Evolutionary conservation across 2,113 vertebrate species (phyloP).

Genomic region (Ciconia boyciana): DNA sequence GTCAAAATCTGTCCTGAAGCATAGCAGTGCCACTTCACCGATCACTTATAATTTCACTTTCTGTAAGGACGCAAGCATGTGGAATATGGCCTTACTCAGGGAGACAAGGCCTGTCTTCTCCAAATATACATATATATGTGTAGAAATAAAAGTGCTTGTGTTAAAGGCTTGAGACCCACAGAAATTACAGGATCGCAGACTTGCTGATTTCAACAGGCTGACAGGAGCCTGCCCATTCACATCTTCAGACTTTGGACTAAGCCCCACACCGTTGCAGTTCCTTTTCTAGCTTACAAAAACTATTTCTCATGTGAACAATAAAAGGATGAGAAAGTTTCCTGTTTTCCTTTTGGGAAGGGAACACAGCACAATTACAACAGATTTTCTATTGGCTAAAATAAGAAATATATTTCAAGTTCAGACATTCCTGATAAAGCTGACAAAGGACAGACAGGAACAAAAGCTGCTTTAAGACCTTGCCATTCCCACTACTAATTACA

Average conservation of each 20-base stretch:
- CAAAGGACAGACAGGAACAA: not conserved
- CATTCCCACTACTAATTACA: not conserved
- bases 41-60: not conserved
- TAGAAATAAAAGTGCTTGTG: not conserved
- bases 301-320: not conserved
- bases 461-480: not conserved
- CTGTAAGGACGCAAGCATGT: not conserved
- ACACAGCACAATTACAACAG: not conserved
- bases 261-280: not conserved
- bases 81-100: not conserved
- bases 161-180: not conserved
- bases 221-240: not conserved
- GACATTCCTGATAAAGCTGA: not conserved
- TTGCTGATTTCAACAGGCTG: not conserved
- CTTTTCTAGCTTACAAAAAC: not conserved
- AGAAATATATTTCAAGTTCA: not conserved
- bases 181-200: not conserved
- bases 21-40: not conserved
- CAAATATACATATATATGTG: rapidly evolving
- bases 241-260: not conserved
- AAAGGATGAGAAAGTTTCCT: not conserved
- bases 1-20: not conserved
- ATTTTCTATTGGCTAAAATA: not conserved
- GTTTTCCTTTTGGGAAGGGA: not conserved
- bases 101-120: not conserved